Evolutionary conservation across 2,888 invertebrate species (phyloP), one percentile per base, ranked within the genome.

Genomic region (Notocelia uddmanniana): DNA sequence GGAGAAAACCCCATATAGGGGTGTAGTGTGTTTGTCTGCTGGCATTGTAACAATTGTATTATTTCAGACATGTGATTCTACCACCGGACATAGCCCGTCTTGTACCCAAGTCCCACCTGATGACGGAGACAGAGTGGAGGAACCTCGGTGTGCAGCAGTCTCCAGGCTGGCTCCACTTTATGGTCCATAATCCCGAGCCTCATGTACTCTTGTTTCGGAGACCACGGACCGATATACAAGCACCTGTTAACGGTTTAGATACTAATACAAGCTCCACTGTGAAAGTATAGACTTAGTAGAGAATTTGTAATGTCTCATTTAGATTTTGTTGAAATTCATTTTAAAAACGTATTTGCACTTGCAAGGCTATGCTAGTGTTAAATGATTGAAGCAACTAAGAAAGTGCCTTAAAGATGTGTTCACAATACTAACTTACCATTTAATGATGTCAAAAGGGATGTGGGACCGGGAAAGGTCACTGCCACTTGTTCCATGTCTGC

Each of bases 51-150:
- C 26, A 26, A 26, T 26, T 5, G 1, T 15, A 45, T n/a, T 63
- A 48, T 89, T 90, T 11, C 84, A 98, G 98, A 78, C 99, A 99
- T 92, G 98, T 98, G 0, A 97, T 98, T 82, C 89, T 99, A 41
- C 98, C 98, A 2, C 95, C 96, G 19, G 98, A 98, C 76, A 92
- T 98, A 54, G 97, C 98, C 0, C 96, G 96, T 76, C 91, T 96
- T 66, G 98, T 98, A 0, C 98, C 98, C 0, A 97, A 97, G 84
- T 96, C 96, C 0, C 98, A 98, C 84, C 92, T 98, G 60, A 98
- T 99, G 98, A 97, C 97, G 0, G 99, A 99, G 91, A 96, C 97
- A 0, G 98, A 99, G 89, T 99, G 99, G 98, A 94, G 98, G 74
- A 97, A 98, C 88, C 95, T 99, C 1, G 98, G 98, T 0, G 98